Conservation (phyloP, 1,140 invertebrate genomes). For the Scaptomyza graminum region DNA sequence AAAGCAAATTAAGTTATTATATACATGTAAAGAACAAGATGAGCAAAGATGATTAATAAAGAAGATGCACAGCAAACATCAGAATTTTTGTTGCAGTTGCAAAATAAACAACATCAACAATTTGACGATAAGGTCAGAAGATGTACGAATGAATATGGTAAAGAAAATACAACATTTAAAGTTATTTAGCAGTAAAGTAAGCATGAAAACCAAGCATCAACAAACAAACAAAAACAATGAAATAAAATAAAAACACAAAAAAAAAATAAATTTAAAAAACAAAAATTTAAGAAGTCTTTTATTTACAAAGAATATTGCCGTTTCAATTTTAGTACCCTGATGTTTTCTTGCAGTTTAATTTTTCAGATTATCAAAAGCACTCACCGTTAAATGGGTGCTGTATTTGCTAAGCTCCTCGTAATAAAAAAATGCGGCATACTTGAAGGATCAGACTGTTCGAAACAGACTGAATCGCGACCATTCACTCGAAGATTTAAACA, state of each 20-base stretch:
- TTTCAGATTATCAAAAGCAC: no score
- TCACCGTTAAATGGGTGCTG: no score
- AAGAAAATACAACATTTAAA: slow-evolving; percentile 76
- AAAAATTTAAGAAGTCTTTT: slow-evolving; percentile 21
- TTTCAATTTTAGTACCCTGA: no score
- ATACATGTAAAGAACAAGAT: slow-evolving; percentile 60
- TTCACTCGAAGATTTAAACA: no score
- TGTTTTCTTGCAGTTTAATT: no score
- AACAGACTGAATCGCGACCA: no score
- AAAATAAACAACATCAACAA: slow-evolving; percentile 17
- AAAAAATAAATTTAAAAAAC: slow-evolving; percentile 69
- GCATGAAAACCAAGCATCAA: slow-evolving; percentile 62
- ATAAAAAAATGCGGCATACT: no score
- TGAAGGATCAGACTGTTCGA: no score
- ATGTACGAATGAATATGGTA: slow-evolving; percentile 53
- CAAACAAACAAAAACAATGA: slow-evolving; percentile 62
- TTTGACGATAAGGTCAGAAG: slow-evolving; percentile 30
- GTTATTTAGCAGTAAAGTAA: slow-evolving; percentile 78
- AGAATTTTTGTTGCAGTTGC: slow-evolving; percentile 47
- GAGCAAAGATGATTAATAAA: slow-evolving; percentile 55
- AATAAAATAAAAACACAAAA: slow-evolving; percentile 77
- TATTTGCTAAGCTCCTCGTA: no score
- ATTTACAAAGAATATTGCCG: neutral
- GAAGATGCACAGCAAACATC: slow-evolving; percentile 45
- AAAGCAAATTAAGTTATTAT: slow-evolving; percentile 81